Evolutionary conservation across 2,888 invertebrate genomes (phyloP).

Genomic region (Diabrotica balteata): DNA sequence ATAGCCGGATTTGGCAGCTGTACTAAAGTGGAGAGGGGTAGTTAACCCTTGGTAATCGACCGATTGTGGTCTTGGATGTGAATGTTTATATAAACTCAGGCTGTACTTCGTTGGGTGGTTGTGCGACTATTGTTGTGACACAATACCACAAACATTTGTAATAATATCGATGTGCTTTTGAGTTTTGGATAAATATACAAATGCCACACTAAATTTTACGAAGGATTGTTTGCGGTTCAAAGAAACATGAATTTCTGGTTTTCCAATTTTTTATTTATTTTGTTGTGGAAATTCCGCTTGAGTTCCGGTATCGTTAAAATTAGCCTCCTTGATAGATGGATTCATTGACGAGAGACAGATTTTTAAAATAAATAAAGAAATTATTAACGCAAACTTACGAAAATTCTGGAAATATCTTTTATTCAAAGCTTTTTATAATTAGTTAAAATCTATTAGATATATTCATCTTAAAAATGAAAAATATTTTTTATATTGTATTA

Average conservation of each 20-base stretch:
- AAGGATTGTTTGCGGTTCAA: slow-evolving; percentile 43
- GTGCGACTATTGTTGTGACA: slow-evolving; percentile 57
- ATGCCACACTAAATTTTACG: slow-evolving; percentile 40
- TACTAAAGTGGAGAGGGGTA: slow-evolving; percentile 54
- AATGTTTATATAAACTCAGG: background rate
- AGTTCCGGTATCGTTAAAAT: slow-evolving; percentile 14
- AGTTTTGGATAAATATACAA: slow-evolving; percentile 53
- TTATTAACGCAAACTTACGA: background rate
- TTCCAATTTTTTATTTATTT: slow-evolving; percentile 20
- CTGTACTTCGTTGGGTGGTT: slow-evolving; percentile 39
- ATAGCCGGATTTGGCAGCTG: slow-evolving; percentile 62
- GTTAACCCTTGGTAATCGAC: slow-evolving; percentile 48
- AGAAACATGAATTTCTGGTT: slow-evolving; percentile 23
- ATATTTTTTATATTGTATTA: no score
- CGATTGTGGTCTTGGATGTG: slow-evolving; percentile 17
- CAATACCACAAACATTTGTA: slow-evolving; percentile 62
- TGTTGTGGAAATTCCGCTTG: slow-evolving; percentile 28
- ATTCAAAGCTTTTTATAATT: no score
- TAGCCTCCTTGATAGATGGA: background rate
- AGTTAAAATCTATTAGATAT: no score
- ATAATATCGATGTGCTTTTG: slow-evolving; percentile 63
- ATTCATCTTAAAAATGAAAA: no score
- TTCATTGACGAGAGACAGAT: background rate
- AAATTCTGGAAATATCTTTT: background rate
- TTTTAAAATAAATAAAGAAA: background rate